Conservation (phyloP, 2,797 vertebrate genomes). For the Gallinago solitaria region DNA sequence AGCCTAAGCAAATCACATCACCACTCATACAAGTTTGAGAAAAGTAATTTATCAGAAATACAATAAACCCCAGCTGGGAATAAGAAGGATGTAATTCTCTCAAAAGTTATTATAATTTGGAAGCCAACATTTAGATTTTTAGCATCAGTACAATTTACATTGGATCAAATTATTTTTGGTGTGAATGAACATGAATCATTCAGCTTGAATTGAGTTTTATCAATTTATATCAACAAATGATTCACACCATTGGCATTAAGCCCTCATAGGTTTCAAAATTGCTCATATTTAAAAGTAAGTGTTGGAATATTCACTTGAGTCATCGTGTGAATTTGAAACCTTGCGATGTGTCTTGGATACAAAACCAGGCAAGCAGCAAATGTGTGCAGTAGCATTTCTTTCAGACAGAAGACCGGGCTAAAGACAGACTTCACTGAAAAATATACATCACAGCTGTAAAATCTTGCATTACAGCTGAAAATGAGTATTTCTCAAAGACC, state of each 20-base stretch:
- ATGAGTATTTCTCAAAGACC: background rate
- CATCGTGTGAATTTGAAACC: background rate
- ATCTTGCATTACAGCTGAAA: background rate
- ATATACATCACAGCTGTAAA: background rate
- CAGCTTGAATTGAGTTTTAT: background rate
- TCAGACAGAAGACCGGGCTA: background rate
- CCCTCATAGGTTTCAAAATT: background rate
- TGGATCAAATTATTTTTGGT: background rate
- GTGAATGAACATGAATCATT: background rate
- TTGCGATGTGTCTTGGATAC: background rate
- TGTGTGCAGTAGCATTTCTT: background rate
- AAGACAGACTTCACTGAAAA: background rate
- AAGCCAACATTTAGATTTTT: background rate
- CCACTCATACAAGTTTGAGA: background rate
- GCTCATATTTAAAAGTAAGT: background rate
- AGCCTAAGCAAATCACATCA: constrained; percentile 4
- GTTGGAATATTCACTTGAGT: background rate
- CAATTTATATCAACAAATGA: background rate
- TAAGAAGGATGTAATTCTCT: background rate
- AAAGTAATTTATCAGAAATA: background rate
- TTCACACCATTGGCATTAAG: background rate
- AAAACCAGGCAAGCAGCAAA: background rate
- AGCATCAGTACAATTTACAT: background rate
- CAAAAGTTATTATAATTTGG: background rate
- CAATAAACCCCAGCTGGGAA: background rate